phyloP scores from a whole-genome alignment of 2,113 vertebrate genomes.

The Trochalopteron elliotii region DNA sequence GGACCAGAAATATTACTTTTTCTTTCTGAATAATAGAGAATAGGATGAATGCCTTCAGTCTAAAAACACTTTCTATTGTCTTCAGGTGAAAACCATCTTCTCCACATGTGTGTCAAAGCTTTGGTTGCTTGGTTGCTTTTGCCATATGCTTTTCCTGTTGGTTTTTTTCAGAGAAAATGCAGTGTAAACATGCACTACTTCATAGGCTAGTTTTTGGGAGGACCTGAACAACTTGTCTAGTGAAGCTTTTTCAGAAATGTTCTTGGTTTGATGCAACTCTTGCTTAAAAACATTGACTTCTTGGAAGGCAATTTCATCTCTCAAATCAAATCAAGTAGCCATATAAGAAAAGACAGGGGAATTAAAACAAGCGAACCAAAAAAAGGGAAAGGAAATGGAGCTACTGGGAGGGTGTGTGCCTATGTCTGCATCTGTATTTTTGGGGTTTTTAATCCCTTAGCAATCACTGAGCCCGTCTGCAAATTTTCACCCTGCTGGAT shows the following conservation, averaged over 20 bases:
- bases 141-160: background rate
- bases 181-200: background rate
- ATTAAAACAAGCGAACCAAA: background rate
- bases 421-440: background rate
- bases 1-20: conserved; percentile 42
- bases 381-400: background rate
- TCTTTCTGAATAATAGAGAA: conserved; percentile 45
- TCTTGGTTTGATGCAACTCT: background rate
- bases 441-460: background rate
- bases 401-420: accelerated
- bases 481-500: background rate
- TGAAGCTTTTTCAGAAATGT: background rate
- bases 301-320: background rate
- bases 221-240: background rate
- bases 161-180: background rate
- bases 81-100: conserved; percentile 15
- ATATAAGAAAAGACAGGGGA: background rate
- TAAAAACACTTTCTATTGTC: background rate
- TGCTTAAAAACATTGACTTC: background rate
- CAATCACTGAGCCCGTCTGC: background rate
- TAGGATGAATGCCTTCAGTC: background rate
- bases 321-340: background rate
- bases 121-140: background rate
- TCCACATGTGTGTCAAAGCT: background rate
- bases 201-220: background rate